Evolutionary conservation across 2,797 vertebrate genomes (phyloP).

Genomic region (Alcedo quadribrachys): DNA sequence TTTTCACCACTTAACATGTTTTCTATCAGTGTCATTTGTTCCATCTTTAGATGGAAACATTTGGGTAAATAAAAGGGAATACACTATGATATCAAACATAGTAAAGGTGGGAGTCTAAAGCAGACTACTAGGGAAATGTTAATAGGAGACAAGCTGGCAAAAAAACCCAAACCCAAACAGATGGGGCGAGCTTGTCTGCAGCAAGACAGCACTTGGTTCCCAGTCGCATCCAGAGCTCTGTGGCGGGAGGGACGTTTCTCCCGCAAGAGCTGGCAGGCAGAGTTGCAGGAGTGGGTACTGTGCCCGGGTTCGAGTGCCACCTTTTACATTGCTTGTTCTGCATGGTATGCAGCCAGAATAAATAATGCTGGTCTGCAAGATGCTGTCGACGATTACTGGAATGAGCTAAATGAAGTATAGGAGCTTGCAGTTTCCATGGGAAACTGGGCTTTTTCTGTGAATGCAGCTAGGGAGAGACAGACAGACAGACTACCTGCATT

Average conservation of each 20-base stretch:
- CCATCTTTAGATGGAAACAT: not conserved
- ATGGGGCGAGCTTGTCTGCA: not conserved
- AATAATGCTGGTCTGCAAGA: not conserved
- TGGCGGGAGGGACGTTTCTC: not conserved
- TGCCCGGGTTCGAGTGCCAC: not conserved
- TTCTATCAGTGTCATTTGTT: not conserved
- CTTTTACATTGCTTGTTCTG: not conserved
- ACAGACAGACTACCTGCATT: not conserved
- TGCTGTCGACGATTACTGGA: not conserved
- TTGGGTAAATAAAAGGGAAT: not conserved
- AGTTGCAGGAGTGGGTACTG: rapidly evolving
- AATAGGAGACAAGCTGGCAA: not conserved
- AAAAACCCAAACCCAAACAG: not conserved
- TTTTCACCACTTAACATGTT: not conserved
- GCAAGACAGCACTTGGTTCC: not conserved
- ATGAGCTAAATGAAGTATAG: not conserved
- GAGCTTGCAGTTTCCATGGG: not conserved
- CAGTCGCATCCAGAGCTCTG: not conserved
- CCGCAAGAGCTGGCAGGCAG: not conserved
- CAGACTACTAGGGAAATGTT: not conserved
- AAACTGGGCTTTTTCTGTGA: not conserved
- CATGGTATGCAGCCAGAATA: not conserved
- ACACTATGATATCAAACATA: not conserved
- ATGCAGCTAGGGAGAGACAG: not conserved
- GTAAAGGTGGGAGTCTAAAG: not conserved